Evolutionary conservation across 2,797 vertebrate species (phyloP), one percentile per base, ranked within the genome.

Genomic region (Oreortyx pictus): DNA sequence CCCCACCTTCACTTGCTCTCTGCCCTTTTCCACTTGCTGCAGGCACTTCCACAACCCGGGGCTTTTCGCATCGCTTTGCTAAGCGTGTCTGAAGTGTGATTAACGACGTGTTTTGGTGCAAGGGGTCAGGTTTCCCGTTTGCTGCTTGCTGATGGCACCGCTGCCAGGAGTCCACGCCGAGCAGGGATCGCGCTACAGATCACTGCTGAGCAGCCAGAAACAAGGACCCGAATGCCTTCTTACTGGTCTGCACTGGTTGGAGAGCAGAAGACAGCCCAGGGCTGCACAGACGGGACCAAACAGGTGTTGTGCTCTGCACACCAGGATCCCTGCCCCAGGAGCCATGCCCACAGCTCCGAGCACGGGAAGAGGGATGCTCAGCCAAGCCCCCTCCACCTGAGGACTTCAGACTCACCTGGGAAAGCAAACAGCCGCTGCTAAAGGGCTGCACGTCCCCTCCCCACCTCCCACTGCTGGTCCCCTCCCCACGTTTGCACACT

Each of bases 61-160:
- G 82, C 50, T 93, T 66, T 12, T 66, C 8, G 62, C 74, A 5
- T 15, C 61, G 66, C 86, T 66, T 79, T 81, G 86, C 89, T 86
- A 6, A 90, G 67, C 11, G 3, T 12, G 86, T 9, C 90, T 86
- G 71, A 88, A 94, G 52, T 7, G 2, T 3, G 47, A 60, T 73
- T 90, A 91, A 94, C 90, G 86, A 86, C 88, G 82, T 86, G 88
- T 90, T 94, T 88, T 90, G 83, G 92, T 88, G 92, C 74, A 49
- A 70, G 82, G 77, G 83, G 88, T 66, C 56, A 82, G 86, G 56
- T 67, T 90, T 76, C 78, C 74, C 4, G 8, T 1, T 22, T 2
- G 1, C 70, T 88, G 81, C 88, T 90, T 92, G 80, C 83, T 54
- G 25, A 89, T 43, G 52, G 59, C 66, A 68, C 52, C 0, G 0